Evolutionary conservation across 2,113 vertebrate genomes (phyloP).

Genomic region (Saguinus midas): DNA sequence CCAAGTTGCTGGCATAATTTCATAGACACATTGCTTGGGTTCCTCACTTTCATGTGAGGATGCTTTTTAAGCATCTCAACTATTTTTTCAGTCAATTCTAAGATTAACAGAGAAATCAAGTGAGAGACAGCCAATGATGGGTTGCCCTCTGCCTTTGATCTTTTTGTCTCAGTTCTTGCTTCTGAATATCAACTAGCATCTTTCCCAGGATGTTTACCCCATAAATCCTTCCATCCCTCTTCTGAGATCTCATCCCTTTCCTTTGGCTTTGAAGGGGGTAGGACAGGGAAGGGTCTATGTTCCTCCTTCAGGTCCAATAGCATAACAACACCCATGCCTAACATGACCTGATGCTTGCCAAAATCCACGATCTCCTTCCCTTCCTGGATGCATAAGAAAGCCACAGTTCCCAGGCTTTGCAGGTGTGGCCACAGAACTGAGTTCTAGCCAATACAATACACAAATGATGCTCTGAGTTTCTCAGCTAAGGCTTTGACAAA

Average conservation of each 20-base stretch:
- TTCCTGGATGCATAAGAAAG: not conserved
- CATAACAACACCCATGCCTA: not conserved
- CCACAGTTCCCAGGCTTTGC: not conserved
- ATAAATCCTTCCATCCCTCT: not conserved
- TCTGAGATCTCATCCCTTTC: not conserved
- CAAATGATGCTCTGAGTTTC: not conserved
- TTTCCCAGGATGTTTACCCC: not conserved
- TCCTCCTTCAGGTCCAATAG: not conserved
- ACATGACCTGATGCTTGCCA: not conserved
- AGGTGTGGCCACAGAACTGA: not conserved
- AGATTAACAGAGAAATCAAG: not conserved
- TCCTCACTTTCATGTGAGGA: not conserved
- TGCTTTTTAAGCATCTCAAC: not conserved
- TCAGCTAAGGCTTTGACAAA: not conserved
- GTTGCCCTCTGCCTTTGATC: not conserved
- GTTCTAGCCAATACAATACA: not conserved
- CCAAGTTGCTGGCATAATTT: not conserved
- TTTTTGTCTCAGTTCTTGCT: not conserved
- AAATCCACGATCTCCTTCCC: not conserved
- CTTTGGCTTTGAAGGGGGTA: not conserved
- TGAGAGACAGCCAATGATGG: not conserved
- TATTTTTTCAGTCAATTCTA: not conserved
- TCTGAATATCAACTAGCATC: not conserved
- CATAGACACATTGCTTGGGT: not conserved
- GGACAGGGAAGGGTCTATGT: not conserved